phyloP scores from a whole-genome alignment of 92 coral and sea anemone genomes.

The Paramuricea clavata region DNA sequence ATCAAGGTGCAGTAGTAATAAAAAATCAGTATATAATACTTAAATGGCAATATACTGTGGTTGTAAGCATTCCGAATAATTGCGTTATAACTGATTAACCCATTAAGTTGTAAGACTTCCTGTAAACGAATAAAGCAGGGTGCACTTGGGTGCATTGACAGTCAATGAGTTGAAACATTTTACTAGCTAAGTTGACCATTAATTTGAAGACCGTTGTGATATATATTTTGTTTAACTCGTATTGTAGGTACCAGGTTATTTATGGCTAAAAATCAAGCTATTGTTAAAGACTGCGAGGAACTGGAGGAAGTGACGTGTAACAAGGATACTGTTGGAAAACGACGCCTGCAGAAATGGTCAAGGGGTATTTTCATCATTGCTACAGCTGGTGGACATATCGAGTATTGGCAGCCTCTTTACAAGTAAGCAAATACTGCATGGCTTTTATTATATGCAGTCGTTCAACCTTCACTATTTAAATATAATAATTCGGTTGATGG shows the following conservation, averaged over 20 bases:
- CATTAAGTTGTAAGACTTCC: background rate
- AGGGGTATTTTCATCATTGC: slow-evolving; percentile 65
- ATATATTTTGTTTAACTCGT: background rate
- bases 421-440: slow-evolving; percentile 35
- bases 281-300: slow-evolving; percentile 48
- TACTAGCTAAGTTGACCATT: background rate
- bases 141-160: background rate
- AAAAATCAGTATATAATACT: too few species aligned
- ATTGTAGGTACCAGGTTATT: slow-evolving; percentile 55
- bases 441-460: too few species aligned
- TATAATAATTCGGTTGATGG: too few species aligned
- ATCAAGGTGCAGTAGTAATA: slow-evolving; percentile 48
- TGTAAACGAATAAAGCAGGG: background rate
- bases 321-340: slow-evolving; percentile 64
- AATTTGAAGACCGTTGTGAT: background rate
- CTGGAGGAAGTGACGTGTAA: slow-evolving; percentile 22
- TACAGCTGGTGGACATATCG: slow-evolving; percentile 72
- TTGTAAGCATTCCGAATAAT: background rate
- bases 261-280: slow-evolving; percentile 27
- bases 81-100: too few species aligned
- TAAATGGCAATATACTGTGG: too few species aligned
- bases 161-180: background rate
- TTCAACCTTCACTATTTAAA: too few species aligned
- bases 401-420: slow-evolving; percentile 73
- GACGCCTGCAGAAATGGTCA: slow-evolving; percentile 62